A percentile compares a stretch with the other conserved stretches of the same genome.
phyloP scores from a whole-genome alignment of 1,140 invertebrate genomes.

The Onthophagus taurus region DNA sequence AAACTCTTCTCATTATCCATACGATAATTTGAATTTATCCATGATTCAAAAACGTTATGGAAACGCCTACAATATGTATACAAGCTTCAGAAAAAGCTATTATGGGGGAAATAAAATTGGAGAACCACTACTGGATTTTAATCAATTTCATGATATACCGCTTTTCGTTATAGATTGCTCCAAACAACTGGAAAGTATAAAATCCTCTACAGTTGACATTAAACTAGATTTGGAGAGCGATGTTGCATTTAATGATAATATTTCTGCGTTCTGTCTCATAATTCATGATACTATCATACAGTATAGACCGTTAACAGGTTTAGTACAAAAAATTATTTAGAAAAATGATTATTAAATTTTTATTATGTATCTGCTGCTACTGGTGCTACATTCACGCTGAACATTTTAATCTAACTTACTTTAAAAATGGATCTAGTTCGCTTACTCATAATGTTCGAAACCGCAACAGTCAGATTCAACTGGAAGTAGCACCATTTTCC shows the following conservation, averaged over 20 bases:
- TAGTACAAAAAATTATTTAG: constrained; percentile 12
- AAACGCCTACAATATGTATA: constrained; percentile 28
- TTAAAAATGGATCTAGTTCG: no score
- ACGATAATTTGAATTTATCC: constrained; percentile 29
- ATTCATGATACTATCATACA: constrained; percentile 27
- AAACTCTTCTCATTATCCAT: constrained; percentile 31
- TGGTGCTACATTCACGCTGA: no score
- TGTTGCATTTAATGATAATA: constrained; percentile 22
- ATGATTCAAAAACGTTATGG: constrained; percentile 24
- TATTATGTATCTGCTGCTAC: no score
- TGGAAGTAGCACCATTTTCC: no score
- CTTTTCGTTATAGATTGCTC: constrained; percentile 31
- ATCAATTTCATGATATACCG: constrained; percentile 19
- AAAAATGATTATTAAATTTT: no score
- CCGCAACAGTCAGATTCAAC: no score
- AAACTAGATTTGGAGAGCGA: constrained; percentile 28
- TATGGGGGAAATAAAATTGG: constrained; percentile 20
- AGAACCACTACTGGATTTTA: constrained; percentile 15
- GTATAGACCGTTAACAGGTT: constrained; percentile 26
- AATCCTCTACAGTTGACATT: constrained; percentile 26
- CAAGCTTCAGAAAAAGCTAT: constrained; percentile 25
- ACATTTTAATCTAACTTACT: no score
- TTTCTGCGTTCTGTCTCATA: constrained; percentile 32
- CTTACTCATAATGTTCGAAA: no score
- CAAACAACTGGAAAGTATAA: constrained; percentile 29